phyloP scores from a whole-genome alignment of 2,888 invertebrate genomes.

The Cremastobaeus sp. region DNA sequence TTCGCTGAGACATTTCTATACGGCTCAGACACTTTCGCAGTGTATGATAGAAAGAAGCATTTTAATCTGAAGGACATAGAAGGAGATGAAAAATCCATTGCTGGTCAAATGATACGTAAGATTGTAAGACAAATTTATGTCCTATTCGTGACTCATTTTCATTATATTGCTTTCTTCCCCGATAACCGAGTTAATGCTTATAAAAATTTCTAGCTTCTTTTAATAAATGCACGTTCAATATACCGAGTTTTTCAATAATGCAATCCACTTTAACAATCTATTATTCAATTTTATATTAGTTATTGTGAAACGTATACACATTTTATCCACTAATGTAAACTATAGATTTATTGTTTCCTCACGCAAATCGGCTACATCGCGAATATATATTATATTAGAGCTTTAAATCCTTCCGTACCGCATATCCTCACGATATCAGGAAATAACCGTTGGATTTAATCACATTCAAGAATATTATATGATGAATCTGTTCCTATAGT shows the following conservation, averaged over 20 bases:
- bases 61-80: conserved; percentile 46
- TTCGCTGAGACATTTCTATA: conserved; percentile 43
- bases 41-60: conserved; percentile 45
- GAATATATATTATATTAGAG: conserved; percentile 11
- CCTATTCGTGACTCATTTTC: conserved; percentile 19
- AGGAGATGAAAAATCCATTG: conserved; percentile 39
- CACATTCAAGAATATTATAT: conserved; percentile 3
- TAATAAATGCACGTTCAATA: too few relatives aligned
- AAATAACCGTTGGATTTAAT: conserved; percentile 14
- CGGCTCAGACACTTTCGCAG: conserved; percentile 37
- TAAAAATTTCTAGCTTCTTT: too few relatives aligned
- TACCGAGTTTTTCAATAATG: too few relatives aligned
- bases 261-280: too few relatives aligned
- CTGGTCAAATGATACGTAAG: conserved; percentile 24
- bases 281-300: too few relatives aligned
- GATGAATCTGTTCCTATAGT: too few relatives aligned
- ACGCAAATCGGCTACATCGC: too few relatives aligned
- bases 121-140: conserved; percentile 22
- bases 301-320: too few relatives aligned
- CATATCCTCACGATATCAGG: conserved; percentile 9
- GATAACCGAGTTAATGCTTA: too few relatives aligned
- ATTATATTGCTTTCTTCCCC: too few relatives aligned
- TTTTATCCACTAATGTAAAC: not conserved
- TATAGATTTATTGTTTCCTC: conserved; percentile 2
- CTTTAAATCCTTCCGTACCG: conserved; percentile 14